Evolutionary conservation across 2,113 vertebrate genomes (phyloP), one percentile per base, ranked within the genome.

Genomic region (Papio anubis): DNA sequence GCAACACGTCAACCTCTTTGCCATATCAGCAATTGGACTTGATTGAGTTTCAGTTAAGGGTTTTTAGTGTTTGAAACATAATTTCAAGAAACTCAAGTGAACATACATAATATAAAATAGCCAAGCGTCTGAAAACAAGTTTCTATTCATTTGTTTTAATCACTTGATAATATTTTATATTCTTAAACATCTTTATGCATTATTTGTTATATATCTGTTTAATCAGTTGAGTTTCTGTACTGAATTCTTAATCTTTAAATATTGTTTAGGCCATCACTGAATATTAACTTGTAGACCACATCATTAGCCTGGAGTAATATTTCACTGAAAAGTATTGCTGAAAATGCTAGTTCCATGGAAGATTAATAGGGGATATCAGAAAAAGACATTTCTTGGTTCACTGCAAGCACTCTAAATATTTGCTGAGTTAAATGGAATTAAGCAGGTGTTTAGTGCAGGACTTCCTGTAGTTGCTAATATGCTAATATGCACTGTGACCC

Each of bases 271-370:
- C 61, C 79, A 93, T 38, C 48, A 70, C 84, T 87, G 40, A 75
- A 76, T 78, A 61, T 78, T 78, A 81, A 82, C 32, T 90, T 87
- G 84, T 59, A 66, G 48, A 87, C 23, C 48, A 45, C 16, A 88
- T 84, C 61, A 75, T 86, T 90, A 96, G 20, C 52, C 57, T 92
- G 84, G 50, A 96, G 32, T 52, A 95, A 86, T 79, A 95, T 14
- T 88, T 81, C 73, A 25, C 25, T 95, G 43, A 75, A 93, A 81
- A 70, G 3, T 81, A 50, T 82, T 73, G 40, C 96, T 97, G 50
- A 95, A 75, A 96, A 93, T 57, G 68, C 25, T 61, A 78, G 23
- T 72, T 94, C 85, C 18, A 4, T 70, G n/a, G 81, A 88, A 82
- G 35, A 81, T 78, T 85, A 95, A 68, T 79, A 88, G 21, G 40